Conservation (phyloP, 2,797 vertebrate genomes). For the Sebastes glaucus region DNA sequence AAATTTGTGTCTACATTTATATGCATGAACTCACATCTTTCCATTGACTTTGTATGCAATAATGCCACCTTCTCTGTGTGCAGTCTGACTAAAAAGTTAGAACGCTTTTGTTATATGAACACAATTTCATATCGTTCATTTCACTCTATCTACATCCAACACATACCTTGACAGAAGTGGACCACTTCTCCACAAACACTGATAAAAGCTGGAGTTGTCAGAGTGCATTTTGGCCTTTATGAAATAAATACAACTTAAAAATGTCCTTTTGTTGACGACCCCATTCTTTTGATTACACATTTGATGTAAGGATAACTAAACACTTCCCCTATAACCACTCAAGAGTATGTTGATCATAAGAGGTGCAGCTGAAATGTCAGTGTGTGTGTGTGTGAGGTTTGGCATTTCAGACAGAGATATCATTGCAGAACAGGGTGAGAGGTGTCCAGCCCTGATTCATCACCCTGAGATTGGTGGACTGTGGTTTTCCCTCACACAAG, state of each 20-base stretch:
- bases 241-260: constrained; percentile 35
- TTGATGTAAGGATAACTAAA: constrained; percentile 4
- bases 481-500: constrained; percentile 43
- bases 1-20: too few species aligned
- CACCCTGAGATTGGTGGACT: constrained; percentile 33
- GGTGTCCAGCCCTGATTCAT: constrained; percentile 46
- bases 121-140: too few species aligned
- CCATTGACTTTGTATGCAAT: too few species aligned
- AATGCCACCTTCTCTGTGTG: too few species aligned
- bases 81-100: too few species aligned
- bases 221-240: not conserved
- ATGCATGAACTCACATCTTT: too few species aligned
- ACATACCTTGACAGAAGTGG: too few species aligned
- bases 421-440: constrained; percentile 57
- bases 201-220: too few species aligned
- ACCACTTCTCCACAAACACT: too few species aligned
- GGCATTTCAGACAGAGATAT: constrained; percentile 83
- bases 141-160: too few species aligned
- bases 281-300: not conserved
- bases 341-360: constrained; percentile 39
- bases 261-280: not conserved
- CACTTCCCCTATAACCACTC: constrained; percentile 15
- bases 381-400: constrained; percentile 50
- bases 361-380: constrained; percentile 78
- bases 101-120: too few species aligned